Percentiles rank a stretch among this genome's conserved stretches.
These are phyloP conservation scores for Rana temporaria DNA, from an alignment of 2,113 vertebrate genomes.

Conservation along the genomic window DNA sequence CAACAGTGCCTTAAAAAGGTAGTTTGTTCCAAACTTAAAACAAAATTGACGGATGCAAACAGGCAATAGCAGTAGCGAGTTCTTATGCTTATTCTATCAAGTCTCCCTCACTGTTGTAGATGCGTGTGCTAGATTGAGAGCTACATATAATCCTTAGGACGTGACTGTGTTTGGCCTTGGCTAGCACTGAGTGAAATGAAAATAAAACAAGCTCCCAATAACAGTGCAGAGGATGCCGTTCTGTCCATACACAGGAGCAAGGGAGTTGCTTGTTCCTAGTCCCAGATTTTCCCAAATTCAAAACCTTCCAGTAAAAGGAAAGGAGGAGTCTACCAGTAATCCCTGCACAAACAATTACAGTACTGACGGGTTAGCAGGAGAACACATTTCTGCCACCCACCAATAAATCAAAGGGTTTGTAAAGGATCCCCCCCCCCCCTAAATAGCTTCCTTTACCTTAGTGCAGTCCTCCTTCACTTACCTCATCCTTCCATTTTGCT, in stretches of 20 bases:
- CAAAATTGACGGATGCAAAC: no score
- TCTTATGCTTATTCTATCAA: neutral
- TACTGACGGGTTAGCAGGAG: conserved; percentile 33
- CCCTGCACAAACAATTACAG: conserved; percentile 61
- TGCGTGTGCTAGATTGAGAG: neutral
- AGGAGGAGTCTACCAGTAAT: conserved; percentile 67
- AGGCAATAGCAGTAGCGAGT: no score
- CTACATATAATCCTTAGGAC: neutral
- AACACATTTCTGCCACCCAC: neutral
- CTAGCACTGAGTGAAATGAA: no score
- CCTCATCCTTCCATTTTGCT: no score
- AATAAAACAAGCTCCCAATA: neutral
- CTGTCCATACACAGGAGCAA: neutral
- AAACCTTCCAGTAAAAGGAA: conserved; percentile 62
- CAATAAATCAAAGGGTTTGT: neutral
- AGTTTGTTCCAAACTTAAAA: no score
- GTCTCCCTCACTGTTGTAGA: neutral
- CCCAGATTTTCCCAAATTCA: conserved; percentile 33
- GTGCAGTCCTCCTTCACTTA: no score
- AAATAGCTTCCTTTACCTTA: no score
- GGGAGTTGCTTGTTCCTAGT: neutral
- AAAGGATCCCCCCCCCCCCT: no score
- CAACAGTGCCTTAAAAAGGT: no score
- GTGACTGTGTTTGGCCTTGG: neutral
- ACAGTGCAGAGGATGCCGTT: neutral